These are phyloP conservation scores for Eilema caniola DNA, from an alignment of 2,888 invertebrate genomes.

Conservation along the genomic window DNA sequence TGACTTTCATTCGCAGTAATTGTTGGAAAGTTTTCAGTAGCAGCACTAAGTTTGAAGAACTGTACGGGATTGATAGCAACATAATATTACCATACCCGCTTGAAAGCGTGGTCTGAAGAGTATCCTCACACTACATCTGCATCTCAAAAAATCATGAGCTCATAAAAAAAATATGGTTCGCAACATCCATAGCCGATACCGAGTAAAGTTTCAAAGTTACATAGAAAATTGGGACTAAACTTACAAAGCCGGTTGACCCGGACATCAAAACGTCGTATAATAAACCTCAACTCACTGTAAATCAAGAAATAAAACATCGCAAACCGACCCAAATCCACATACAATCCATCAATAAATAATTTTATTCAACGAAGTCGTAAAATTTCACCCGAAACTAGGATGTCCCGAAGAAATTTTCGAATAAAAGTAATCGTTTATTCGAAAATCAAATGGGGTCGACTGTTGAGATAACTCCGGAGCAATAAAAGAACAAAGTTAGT, in stretches of 20 bases:
- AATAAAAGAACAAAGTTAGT: slow-evolving; percentile 42
- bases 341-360: slow-evolving; percentile 18
- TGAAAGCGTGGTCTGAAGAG: too few species aligned
- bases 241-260: neutral
- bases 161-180: neutral
- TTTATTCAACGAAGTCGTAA: slow-evolving; percentile 16
- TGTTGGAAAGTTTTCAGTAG: too few species aligned
- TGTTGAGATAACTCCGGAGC: slow-evolving; percentile 39
- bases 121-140: neutral
- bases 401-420: slow-evolving; percentile 34
- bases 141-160: neutral
- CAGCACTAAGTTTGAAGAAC: too few species aligned
- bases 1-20: too few species aligned
- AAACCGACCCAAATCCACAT: slow-evolving; percentile 11
- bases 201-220: neutral
- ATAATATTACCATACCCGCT: neutral
- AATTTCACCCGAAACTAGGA: slow-evolving; percentile 25
- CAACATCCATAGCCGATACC: neutral
- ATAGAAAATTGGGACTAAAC: neutral
- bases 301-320: slow-evolving; percentile 8
- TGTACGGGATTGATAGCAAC: neutral
- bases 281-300: neutral
- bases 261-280: neutral
- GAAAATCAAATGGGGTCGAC: slow-evolving; percentile 32
- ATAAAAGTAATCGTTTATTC: slow-evolving; percentile 42